Base-by-base conservation (phyloP, 2,113 vertebrate species). In the Fukomys damarensis region DNA sequence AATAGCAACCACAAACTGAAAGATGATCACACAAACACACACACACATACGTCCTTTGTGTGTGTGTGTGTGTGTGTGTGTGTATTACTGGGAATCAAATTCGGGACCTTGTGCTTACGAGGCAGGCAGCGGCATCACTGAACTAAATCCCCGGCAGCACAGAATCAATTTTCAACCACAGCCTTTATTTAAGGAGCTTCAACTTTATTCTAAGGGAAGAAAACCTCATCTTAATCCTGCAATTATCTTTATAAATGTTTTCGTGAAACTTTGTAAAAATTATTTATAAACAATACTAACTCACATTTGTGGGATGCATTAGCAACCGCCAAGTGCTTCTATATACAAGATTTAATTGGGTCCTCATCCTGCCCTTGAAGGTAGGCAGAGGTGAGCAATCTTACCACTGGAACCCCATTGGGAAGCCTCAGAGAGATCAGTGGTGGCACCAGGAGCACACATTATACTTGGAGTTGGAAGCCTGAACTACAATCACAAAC, bases 211-310 rank as follows among this genome's bases (percentile, higher is more conserved):
- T 89, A 72, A 89, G 68, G 5, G 35, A 95, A 83, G 35, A 91
- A 93, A 94, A 85, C 41, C 61, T 89, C 82, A 88, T 41, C 81
- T 76, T 35, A 79, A 66, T 84, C 66, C 76, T 89, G 32, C 35
- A 28, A 43, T 94, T 93, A 38, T 80, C 46, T 82, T 74, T 87
- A 76, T 68, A 89, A 58, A 82, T 16, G 43, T 14, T 70, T 96
- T 58, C 81, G 26, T 43, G 91, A 86, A 61, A 52, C 30, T 46
- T 82, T 17, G n/a, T 61, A 63, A 95, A 86, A n/a, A 56, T 12
- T 63, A 92, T 72, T 90, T 86, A 74, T 52, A 82, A 63, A 93
- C 59, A 92, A 65, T n/a, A 52, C 38, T 66, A 65, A 61, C 7
- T 81, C 56, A 32, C 9, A 52, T 72, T 61, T 77, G 24, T 56